These are phyloP conservation scores for Anthopleura xanthogrammica DNA, from an alignment of 92 coral and sea anemone species.

Conservation along the genomic window DNA sequence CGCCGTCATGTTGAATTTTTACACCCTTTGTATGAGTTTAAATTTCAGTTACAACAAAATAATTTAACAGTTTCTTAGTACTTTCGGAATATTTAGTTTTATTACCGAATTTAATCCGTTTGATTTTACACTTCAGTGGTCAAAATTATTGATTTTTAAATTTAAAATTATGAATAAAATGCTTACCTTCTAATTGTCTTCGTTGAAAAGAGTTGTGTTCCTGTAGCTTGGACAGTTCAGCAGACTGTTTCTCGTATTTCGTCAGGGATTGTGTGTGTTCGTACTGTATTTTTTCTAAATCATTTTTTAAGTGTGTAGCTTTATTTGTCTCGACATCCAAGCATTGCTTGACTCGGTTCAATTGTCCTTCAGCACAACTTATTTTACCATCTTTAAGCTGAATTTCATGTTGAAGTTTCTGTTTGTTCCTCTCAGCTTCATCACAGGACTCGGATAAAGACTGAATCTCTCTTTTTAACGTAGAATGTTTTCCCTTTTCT, in stretches of 20 bases:
- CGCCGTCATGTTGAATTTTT: too few species aligned
- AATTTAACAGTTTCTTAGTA: too few species aligned
- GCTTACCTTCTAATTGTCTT: constrained; percentile 76
- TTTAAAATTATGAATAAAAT: not conserved
- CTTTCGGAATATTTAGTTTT: not conserved
- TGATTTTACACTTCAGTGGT: constrained; percentile 3
- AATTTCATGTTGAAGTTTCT: constrained; percentile 70
- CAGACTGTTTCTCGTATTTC: constrained; percentile 63
- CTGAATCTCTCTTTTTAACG: constrained; percentile 70
- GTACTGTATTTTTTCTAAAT: constrained; percentile 58
- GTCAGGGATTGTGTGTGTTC: constrained; percentile 56
- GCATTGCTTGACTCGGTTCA: constrained; percentile 59
- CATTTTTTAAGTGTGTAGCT: constrained; percentile 54
- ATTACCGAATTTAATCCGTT: not conserved
- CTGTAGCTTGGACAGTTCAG: constrained; percentile 62
- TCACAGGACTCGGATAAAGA: constrained; percentile 63
- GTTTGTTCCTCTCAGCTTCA: constrained; percentile 72
- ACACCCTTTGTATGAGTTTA: too few species aligned
- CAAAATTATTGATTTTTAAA: not conserved
- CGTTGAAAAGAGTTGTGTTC: constrained; percentile 66
- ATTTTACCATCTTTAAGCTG: constrained; percentile 68
- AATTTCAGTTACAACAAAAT: not conserved
- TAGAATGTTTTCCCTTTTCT: constrained; percentile 53
- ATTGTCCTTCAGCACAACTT: constrained; percentile 76
- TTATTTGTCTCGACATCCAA: constrained; percentile 61